Evolutionary conservation across 2,888 invertebrate genomes (phyloP).

Genomic region (Limnephilus lunatus): DNA sequence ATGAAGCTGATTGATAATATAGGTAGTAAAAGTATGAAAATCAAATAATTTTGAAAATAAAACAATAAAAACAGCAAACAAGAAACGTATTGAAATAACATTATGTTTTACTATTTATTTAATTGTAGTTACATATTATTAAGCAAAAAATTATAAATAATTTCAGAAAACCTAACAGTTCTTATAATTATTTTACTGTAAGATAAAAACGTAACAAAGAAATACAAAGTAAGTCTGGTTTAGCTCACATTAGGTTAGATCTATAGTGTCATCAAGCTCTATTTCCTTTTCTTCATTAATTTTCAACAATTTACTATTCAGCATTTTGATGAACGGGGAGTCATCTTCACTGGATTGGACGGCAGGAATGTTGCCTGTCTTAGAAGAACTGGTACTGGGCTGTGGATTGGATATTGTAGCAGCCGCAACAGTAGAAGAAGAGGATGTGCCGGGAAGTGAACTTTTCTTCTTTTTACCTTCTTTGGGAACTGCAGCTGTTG

Average conservation of each 20-base stretch:
- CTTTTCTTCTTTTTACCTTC: slow-evolving; percentile 62
- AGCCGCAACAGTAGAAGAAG: background rate
- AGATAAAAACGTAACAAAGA: too few relatives aligned
- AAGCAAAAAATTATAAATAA: background rate
- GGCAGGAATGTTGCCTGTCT: background rate
- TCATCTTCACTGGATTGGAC: slow-evolving; percentile 27
- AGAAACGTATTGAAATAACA: background rate
- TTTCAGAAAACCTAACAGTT: background rate
- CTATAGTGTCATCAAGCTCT: slow-evolving; percentile 54
- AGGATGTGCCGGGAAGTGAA: background rate
- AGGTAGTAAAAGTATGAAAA: background rate
- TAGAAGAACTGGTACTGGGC: slow-evolving; percentile 34
- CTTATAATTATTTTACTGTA: background rate
- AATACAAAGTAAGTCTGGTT: background rate
- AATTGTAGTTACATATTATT: background rate
- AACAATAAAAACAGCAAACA: background rate
- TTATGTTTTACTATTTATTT: background rate
- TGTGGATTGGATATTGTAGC: background rate
- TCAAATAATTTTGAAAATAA: background rate
- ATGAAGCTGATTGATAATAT: background rate
- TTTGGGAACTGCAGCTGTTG: slow-evolving; percentile 22
- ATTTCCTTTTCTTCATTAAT: slow-evolving; percentile 40
- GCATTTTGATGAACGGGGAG: slow-evolving; percentile 51
- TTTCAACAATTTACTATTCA: slow-evolving; percentile 31
- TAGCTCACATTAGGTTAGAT: slow-evolving; percentile 23